Evolutionary conservation across 1,140 invertebrate species (phyloP).

Genomic region (Apocrypta bakeri): DNA sequence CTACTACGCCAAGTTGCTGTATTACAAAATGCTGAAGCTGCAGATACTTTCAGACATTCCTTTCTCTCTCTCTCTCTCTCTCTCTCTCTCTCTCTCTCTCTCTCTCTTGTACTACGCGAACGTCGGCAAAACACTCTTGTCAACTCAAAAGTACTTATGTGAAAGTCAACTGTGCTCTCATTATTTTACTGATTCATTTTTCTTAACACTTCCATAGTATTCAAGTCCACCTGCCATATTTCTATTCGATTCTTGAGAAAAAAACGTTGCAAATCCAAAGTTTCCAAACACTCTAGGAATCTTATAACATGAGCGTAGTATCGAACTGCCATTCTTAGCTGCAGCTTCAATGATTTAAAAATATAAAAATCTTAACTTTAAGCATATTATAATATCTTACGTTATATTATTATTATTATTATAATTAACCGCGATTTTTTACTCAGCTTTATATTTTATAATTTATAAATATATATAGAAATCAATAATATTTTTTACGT

Average conservation of each 20-base stretch:
- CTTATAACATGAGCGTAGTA: constrained; percentile 13
- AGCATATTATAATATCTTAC: constrained; percentile 37
- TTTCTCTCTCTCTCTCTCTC: constrained; percentile 39
- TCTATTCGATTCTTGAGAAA: neutral
- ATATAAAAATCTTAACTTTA: constrained; percentile 35
- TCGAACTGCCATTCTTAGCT: constrained; percentile 22
- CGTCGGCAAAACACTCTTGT: constrained; percentile 4
- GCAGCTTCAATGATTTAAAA: constrained; percentile 17
- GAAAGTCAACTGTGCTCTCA: neutral
- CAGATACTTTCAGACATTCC: neutral
- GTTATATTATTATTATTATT: constrained; percentile 27
- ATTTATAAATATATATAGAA: constrained; percentile 19
- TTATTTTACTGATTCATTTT: too few species aligned
- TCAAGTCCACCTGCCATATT: neutral
- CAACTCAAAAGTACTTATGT: neutral
- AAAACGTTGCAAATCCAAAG: neutral
- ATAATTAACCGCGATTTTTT: constrained; percentile 36
- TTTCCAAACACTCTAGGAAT: constrained; percentile 19
- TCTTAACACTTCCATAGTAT: neutral
- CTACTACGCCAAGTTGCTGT: neutral
- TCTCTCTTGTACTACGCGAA: neutral
- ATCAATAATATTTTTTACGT: constrained; percentile 39
- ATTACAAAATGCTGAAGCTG: constrained; percentile 12
- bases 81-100: neutral
- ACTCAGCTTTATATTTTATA: constrained; percentile 31